phyloP scores from a whole-genome alignment of 1,140 invertebrate genomes.

The Drosophila obscura region DNA sequence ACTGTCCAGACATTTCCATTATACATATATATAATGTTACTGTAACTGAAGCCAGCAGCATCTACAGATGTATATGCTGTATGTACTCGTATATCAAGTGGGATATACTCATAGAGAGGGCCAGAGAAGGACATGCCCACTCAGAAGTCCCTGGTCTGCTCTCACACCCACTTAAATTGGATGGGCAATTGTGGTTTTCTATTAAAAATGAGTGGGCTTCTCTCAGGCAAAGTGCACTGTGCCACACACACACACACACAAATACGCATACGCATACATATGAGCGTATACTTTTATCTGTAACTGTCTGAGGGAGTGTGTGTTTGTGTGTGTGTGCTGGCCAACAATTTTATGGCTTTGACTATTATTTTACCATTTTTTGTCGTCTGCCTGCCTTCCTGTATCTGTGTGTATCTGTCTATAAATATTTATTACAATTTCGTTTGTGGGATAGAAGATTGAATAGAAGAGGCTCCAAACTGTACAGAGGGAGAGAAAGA shows the following conservation, averaged over 20 bases:
- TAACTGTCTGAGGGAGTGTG: constrained; percentile 15
- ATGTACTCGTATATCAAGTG: too few species aligned
- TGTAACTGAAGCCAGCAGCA: constrained; percentile 8
- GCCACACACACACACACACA: constrained; percentile 10
- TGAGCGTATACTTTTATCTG: background rate
- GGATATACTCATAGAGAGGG: background rate
- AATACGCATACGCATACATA: constrained; percentile 2
- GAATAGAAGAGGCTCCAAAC: constrained; percentile 40
- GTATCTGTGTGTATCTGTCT: constrained; percentile 33
- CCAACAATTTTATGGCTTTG: constrained; percentile 65
- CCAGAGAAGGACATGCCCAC: background rate
- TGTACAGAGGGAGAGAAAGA: constrained; percentile 1
- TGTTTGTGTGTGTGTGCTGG: constrained; percentile 6
- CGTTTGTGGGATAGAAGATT: constrained; percentile 39
- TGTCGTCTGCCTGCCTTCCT: background rate
- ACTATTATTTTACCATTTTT: constrained; percentile 55
- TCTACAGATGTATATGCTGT: background rate
- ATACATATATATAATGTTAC: constrained; percentile 8
- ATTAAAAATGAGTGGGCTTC: constrained; percentile 56
- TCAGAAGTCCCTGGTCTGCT: constrained; percentile 5
- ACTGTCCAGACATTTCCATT: constrained; percentile 18
- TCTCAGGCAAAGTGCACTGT: constrained; percentile 50
- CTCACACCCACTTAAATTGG: constrained; percentile 46
- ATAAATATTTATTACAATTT: constrained; percentile 74
- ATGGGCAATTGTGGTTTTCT: constrained; percentile 60